phyloP scores from a whole-genome alignment of 1,140 invertebrate genomes.

The Drosophila quadrilineata region DNA sequence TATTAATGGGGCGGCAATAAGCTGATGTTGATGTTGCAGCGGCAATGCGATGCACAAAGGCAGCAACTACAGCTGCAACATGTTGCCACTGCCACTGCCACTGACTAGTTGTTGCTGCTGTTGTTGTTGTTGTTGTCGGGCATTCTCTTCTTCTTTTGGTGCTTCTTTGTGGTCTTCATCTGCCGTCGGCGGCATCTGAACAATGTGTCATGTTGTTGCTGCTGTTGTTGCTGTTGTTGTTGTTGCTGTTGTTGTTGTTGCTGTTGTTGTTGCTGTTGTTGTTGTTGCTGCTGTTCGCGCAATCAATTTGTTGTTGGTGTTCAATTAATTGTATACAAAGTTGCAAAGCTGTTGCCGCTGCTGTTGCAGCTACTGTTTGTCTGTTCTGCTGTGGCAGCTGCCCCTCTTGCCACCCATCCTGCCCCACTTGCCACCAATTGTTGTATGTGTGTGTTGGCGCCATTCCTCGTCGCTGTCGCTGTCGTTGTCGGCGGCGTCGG shows the following conservation, averaged over 20 bases:
- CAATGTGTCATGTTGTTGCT: conserved; percentile 72
- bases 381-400: conserved; percentile 1
- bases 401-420: conserved; percentile 6
- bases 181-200: conserved; percentile 66
- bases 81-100: conserved; percentile 43
- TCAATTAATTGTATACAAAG: conserved; percentile 75
- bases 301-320: conserved; percentile 79
- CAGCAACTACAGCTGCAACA: conserved; percentile 62
- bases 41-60: conserved; percentile 44
- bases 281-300: conserved; percentile 60
- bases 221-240: conserved; percentile 10
- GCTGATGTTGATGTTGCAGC: not conserved
- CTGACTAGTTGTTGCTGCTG: conserved; percentile 27
- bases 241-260: conserved; percentile 21
- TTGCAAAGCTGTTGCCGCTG: conserved; percentile 43
- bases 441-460: conserved; percentile 35
- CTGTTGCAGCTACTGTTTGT: conserved; percentile 48
- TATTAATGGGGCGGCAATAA: conserved; percentile 48
- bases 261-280: conserved; percentile 38
- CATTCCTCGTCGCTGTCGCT: conserved; percentile 47
- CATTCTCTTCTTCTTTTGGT: conserved; percentile 26
- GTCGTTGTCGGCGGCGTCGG: conserved; percentile 42
- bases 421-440: too few species aligned
- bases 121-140: conserved; percentile 50
- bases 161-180: conserved; percentile 77